Conservation (phyloP, 2,113 vertebrate species). For the Brienomyrus longianalis region DNA sequence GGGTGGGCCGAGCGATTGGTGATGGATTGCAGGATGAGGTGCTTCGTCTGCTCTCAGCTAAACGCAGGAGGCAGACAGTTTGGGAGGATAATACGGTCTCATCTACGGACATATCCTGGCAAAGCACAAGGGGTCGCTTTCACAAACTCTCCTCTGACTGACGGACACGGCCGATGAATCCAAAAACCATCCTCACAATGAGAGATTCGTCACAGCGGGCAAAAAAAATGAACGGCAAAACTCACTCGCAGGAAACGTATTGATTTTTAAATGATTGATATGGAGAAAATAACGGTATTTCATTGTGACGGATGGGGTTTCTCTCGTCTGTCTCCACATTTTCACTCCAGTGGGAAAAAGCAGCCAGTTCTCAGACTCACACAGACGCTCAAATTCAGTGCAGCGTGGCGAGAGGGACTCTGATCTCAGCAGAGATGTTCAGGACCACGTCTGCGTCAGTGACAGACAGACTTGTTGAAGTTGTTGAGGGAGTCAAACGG, state of each 20-base stretch:
- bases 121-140: neutral
- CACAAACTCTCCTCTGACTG: conserved; percentile 26
- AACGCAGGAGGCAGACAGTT: conserved; percentile 54
- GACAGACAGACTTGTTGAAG: no score
- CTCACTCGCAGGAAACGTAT: conserved; percentile 95
- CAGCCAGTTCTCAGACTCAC: conserved; percentile 86
- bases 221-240: conserved; percentile 86
- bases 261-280: conserved; percentile 99
- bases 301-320: conserved; percentile 99
- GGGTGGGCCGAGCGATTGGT: conserved; percentile 65
- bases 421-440: conserved; percentile 58
- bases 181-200: conserved; percentile 88
- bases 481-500: neutral
- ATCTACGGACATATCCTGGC: neutral
- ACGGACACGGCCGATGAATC: conserved; percentile 91
- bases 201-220: conserved; percentile 88
- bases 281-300: conserved; percentile 99
- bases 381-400: conserved; percentile 77
- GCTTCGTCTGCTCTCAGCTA: conserved; percentile 74
- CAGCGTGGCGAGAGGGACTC: conserved; percentile 90
- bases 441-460: conserved; percentile 47
- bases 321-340: conserved; percentile 96
- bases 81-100: neutral
- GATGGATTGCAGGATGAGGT: conserved; percentile 81
- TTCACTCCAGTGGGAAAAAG: conserved; percentile 87